Percentiles rank a stretch among this genome's conserved stretches.
Evolutionary conservation across 2,888 invertebrate genomes (phyloP).

Genomic region (Subacronicta megacephala): DNA sequence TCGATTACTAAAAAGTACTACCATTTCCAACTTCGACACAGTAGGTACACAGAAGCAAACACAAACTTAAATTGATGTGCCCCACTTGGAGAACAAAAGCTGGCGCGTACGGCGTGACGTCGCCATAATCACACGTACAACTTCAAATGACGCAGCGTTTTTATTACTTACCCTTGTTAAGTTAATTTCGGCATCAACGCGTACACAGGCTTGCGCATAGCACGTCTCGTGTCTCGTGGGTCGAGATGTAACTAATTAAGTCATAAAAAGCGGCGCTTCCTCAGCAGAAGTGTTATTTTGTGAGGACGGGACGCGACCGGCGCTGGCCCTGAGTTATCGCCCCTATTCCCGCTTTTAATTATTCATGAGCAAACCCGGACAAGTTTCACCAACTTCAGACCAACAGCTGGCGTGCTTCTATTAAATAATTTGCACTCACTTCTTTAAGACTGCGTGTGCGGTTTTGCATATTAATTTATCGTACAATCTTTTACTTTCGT

Average conservation of each 20-base stretch:
- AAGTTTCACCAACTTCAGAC: conserved; percentile 76
- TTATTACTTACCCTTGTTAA: conserved; percentile 66
- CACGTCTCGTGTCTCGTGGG: conserved; percentile 58
- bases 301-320: conserved; percentile 65
- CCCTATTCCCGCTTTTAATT: conserved; percentile 80
- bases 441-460: conserved; percentile 66
- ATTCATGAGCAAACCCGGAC: conserved; percentile 80
- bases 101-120: conserved; percentile 37
- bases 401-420: conserved; percentile 79
- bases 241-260: conserved; percentile 83
- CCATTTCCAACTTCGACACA: too few relatives aligned
- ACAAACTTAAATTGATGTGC: conserved; percentile 30
- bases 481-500: conserved; percentile 10
- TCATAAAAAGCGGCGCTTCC: conserved; percentile 80
- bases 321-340: conserved; percentile 78
- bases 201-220: conserved; percentile 66
- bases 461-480: conserved; percentile 61
- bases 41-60: too few relatives aligned
- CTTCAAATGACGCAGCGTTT: conserved; percentile 54
- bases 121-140: conserved; percentile 37
- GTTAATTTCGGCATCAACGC: conserved; percentile 70
- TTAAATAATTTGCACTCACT: conserved; percentile 82
- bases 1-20: too few relatives aligned
- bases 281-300: conserved; percentile 76
- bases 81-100: conserved; percentile 48